Evolutionary conservation across 2,888 invertebrate species (phyloP).

Genomic region (Caenorhabditis sp.): DNA sequence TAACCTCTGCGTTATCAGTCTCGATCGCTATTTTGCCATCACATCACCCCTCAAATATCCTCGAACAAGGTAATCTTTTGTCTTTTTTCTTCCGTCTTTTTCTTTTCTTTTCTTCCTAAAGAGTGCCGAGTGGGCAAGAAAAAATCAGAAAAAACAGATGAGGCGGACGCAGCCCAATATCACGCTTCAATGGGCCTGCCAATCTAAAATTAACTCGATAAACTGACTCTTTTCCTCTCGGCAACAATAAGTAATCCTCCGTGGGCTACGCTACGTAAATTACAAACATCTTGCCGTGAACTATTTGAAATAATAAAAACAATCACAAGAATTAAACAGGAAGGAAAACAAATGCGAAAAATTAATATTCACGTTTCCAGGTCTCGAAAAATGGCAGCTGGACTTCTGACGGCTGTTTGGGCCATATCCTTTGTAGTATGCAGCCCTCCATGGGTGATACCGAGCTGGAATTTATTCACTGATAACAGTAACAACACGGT

Average conservation of each 20-base stretch:
- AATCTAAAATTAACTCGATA: slow-evolving; percentile 63
- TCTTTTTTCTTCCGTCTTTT: slow-evolving; percentile 11
- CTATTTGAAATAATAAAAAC: slow-evolving; percentile 38
- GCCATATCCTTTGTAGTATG: slow-evolving; percentile 83
- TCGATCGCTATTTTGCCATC: slow-evolving; percentile 84
- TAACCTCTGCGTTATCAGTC: slow-evolving; percentile 82
- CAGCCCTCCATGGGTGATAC: slow-evolving; percentile 83
- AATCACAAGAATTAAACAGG: neutral
- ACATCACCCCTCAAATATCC: slow-evolving; percentile 83
- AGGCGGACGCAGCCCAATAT: slow-evolving; percentile 62
- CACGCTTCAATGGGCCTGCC: slow-evolving; percentile 62
- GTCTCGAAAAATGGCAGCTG: slow-evolving; percentile 81
- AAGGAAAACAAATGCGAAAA: neutral
- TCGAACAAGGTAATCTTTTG: slow-evolving; percentile 76
- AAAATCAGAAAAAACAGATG: slow-evolving; percentile 52
- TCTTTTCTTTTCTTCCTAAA: slow-evolving; percentile 18
- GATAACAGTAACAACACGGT: slow-evolving; percentile 49
- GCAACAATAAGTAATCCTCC: slow-evolving; percentile 50
- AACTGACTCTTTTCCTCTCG: slow-evolving; percentile 51
- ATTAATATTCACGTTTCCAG: slow-evolving; percentile 61
- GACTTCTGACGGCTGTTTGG: slow-evolving; percentile 83
- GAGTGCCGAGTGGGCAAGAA: slow-evolving; percentile 26
- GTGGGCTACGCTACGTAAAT: slow-evolving; percentile 5
- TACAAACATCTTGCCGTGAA: slow-evolving; percentile 40
- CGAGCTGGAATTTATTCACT: slow-evolving; percentile 79